Percentiles rank a stretch among this genome's conserved stretches.
These are phyloP conservation scores for Amblyjoppa proteus DNA, from an alignment of 2,888 invertebrate genomes.

Conservation along the genomic window DNA sequence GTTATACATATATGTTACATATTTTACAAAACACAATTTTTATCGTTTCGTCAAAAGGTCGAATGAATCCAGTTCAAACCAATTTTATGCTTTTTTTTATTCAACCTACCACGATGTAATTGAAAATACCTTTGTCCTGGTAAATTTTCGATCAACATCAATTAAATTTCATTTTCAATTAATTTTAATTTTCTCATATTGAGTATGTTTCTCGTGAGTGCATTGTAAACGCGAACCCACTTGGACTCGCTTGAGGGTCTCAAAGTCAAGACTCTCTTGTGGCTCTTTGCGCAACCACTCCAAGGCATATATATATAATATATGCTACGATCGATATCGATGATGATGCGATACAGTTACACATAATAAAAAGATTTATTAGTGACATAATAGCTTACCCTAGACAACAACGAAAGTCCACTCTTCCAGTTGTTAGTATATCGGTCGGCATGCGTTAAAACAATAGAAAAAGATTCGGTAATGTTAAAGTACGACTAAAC, in stretches of 20 bases:
- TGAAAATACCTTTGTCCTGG: neutral
- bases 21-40: no score
- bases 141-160: neutral
- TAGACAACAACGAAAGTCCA: conserved; percentile 83
- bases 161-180: no score
- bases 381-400: conserved; percentile 79
- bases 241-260: neutral
- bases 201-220: neutral
- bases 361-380: conserved; percentile 26
- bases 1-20: no score
- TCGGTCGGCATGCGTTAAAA: conserved; percentile 81
- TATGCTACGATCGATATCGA: neutral
- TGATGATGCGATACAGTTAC: conserved; percentile 31
- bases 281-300: neutral
- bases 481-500: conserved; percentile 73
- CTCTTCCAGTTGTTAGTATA: conserved; percentile 83
- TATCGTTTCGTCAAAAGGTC: neutral
- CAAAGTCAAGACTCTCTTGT: neutral
- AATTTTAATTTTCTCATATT: neutral
- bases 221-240: neutral
- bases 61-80: neutral
- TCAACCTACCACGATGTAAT: neutral
- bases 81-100: neutral
- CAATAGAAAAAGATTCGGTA: conserved; percentile 76
- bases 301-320: neutral